Evolutionary conservation across 2,888 invertebrate genomes (phyloP).

Genomic region (Lasius platythorax): DNA sequence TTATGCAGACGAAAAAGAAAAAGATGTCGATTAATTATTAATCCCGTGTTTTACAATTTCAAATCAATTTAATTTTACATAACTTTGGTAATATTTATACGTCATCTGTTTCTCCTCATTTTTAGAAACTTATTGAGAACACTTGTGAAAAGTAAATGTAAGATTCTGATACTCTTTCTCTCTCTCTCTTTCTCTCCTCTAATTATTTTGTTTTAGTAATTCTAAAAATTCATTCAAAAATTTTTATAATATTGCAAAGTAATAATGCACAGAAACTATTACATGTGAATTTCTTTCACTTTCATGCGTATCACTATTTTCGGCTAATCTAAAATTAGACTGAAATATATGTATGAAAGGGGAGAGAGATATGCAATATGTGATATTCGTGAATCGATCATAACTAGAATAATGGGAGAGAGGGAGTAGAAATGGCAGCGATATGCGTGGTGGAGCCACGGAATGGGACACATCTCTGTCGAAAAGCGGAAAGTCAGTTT

Average conservation of each 20-base stretch:
- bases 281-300: not conserved
- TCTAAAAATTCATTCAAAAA: not conserved
- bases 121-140: not conserved
- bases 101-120: not conserved
- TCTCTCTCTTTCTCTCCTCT: no score
- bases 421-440: not conserved
- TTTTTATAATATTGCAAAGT: not conserved
- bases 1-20: not conserved
- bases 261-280: not conserved
- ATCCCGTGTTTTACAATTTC: not conserved
- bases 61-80: not conserved
- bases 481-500: conserved; percentile 21
- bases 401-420: not conserved
- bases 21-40: not conserved
- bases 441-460: no score
- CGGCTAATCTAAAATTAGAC: not conserved
- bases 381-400: conserved; percentile 16
- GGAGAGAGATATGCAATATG: no score
- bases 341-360: not conserved
- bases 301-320: not conserved
- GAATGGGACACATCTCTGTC: not conserved
- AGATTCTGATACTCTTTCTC: not conserved
- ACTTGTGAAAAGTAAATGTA: not conserved
- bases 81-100: not conserved
- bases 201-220: not conserved